Conservation (phyloP, 1,140 invertebrate genomes). For the Drosophila saltans region DNA sequence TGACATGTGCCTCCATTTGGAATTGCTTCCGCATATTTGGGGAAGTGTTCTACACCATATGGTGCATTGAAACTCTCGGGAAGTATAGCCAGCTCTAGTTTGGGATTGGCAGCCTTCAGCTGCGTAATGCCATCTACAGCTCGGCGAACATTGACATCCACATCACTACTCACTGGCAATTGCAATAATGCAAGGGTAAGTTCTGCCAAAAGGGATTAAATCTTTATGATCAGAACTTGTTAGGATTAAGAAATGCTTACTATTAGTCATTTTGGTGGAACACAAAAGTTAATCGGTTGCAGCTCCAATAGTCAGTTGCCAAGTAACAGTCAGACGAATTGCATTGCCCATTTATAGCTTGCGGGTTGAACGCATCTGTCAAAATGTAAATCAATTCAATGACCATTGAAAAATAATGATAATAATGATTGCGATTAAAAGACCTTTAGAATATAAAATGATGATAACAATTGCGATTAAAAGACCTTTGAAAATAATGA, state of each 20-base stretch:
- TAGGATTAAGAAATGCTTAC: neutral
- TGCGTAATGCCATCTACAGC: conserved; percentile 89
- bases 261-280: neutral
- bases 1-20: conserved; percentile 89
- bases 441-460: conserved; percentile 1
- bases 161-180: conserved; percentile 89
- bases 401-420: conserved; percentile 4
- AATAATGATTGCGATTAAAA: conserved; percentile 8
- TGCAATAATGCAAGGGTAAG: conserved; percentile 91
- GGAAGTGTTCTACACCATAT: conserved; percentile 90
- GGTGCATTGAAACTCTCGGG: conserved; percentile 98
- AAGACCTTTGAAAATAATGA: conserved; percentile 9
- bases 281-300: neutral
- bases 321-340: neutral
- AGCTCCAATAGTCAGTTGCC: neutral
- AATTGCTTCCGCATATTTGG: conserved; percentile 93
- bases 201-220: conserved; percentile 31
- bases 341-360: conserved; percentile 1
- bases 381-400: conserved; percentile 6
- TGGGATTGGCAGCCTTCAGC: conserved; percentile 88
- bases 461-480: conserved; percentile 2
- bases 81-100: conserved; percentile 88
- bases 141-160: conserved; percentile 88
- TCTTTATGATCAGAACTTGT: neutral
- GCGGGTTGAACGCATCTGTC: neutral